Conservation (phyloP, 2,113 vertebrate species). For the Poecilia latipinna region DNA sequence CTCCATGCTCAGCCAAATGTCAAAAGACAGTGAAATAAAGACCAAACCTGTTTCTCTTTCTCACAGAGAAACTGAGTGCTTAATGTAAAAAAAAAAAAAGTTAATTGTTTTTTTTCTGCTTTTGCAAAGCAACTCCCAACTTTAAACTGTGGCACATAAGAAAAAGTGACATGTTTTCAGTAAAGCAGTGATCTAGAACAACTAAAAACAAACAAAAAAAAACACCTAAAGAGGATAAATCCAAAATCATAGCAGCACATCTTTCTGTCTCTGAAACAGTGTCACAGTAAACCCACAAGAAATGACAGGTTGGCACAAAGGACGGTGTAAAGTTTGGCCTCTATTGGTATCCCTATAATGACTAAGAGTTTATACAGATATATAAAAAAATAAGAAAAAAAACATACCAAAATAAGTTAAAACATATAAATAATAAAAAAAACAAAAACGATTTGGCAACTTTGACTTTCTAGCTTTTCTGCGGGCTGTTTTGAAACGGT, state of each 20-base stretch:
- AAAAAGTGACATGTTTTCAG: slow-evolving; percentile 8
- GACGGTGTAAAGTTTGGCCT: slow-evolving; percentile 66
- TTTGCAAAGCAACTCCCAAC: background rate
- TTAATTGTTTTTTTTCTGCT: slow-evolving; percentile 12
- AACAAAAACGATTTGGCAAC: slow-evolving; percentile 77
- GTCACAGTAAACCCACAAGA: slow-evolving; percentile 43
- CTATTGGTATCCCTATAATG: slow-evolving; percentile 59
- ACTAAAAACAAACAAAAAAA: background rate
- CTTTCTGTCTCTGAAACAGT: slow-evolving; percentile 40
- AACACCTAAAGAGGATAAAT: slow-evolving; percentile 18
- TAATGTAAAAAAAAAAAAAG: background rate
- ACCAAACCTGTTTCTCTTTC: slow-evolving; percentile 6
- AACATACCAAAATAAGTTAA: slow-evolving; percentile 79
- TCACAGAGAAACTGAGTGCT: background rate
- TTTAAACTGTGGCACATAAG: slow-evolving; percentile 1
- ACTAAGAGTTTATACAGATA: slow-evolving; percentile 61
- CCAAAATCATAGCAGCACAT: slow-evolving; percentile 64
- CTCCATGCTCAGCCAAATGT: background rate
- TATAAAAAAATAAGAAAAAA: slow-evolving; percentile 49
- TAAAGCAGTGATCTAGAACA: background rate
- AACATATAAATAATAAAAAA: slow-evolving; percentile 71
- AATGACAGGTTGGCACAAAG: slow-evolving; percentile 76
- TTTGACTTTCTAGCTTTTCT: slow-evolving; percentile 45
- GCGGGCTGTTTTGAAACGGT: slow-evolving; percentile 24
- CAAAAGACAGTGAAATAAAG: background rate